Evolutionary conservation across 1,140 invertebrate genomes (phyloP), one percentile per base, ranked within the genome.

Genomic region (Zaprionus inermis): DNA sequence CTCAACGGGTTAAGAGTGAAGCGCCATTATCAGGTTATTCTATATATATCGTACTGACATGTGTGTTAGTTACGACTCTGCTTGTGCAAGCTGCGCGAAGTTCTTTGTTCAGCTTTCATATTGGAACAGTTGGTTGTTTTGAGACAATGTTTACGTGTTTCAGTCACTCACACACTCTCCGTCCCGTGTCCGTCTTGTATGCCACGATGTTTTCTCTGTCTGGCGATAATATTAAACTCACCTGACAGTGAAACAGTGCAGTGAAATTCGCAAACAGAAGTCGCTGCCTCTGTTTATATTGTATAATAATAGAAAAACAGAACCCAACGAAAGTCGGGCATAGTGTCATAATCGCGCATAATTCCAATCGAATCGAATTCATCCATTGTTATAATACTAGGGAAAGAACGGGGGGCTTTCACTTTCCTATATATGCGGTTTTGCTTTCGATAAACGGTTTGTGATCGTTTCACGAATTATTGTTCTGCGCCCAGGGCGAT

Each of bases 41-140:
- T 24, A 36, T 18, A 46, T 54, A 34, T 32, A 58, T 28, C 24
- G 24, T 9, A 71, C 22, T 46, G 3, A 28, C 12, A 46, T 51
- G 28, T 28, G 5, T 28, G 24, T 28, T 16, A 28, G 20, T 30
- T 54, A n/a, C 6, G 20, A 6, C 51, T 54, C 14, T 24, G 51
- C 51, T 56, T 56, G n/a, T 34, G 18, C 36, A 58, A 72, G 24
- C 30, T 34, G 14, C 36, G 30, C 22, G 49, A 11, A 51, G 57
- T 78, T 67, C 66, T 78, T 80, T 69, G 78, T 83, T 71, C 64
- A 56, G 49, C 11, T 71, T 74, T 70, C 59, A 59, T 86, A 77
- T 86, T 86, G 65, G 65, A 89, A 86, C 83, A 86, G 83, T 78
- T 86, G 83, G 32, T 5, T 28, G 65, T 72, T 77, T 5, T 46